These are phyloP conservation scores for Fringilla coelebs DNA, from an alignment of 2,797 vertebrate species.

Conservation along the genomic window DNA sequence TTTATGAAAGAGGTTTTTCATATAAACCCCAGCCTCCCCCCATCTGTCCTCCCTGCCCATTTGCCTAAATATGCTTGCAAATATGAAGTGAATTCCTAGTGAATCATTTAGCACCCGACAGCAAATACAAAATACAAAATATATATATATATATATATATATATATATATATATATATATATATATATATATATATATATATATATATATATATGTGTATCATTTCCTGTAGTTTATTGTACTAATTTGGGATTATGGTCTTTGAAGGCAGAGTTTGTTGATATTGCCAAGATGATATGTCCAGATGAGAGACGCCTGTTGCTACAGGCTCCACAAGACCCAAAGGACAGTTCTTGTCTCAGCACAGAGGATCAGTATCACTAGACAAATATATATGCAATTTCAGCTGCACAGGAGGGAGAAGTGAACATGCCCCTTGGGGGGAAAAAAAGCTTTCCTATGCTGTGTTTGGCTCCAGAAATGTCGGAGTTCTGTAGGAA, in stretches of 20 bases:
- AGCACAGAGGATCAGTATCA: background rate
- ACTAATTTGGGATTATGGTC: background rate
- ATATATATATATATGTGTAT: background rate
- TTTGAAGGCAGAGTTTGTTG: background rate
- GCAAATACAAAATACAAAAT: too few species aligned
- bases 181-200: background rate
- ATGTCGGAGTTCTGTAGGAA: background rate
- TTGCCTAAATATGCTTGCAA: background rate
- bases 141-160: background rate
- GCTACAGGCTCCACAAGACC: background rate
- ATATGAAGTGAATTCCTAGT: background rate
- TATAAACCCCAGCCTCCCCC: background rate
- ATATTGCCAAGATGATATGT: background rate
- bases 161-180: background rate
- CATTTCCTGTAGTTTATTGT: background rate
- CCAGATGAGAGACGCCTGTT: background rate
- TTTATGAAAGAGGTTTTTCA: background rate
- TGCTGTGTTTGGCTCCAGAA: background rate
- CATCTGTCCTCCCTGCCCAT: too few species aligned
- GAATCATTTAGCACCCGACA: background rate
- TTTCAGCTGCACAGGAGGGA: background rate
- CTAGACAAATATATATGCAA: background rate
- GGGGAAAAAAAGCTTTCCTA: background rate
- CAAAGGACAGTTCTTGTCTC: conserved; percentile 19
- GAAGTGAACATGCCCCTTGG: background rate